Evolutionary conservation across 1,140 invertebrate genomes (phyloP).

Genomic region (Aphaenogaster floridana): DNA sequence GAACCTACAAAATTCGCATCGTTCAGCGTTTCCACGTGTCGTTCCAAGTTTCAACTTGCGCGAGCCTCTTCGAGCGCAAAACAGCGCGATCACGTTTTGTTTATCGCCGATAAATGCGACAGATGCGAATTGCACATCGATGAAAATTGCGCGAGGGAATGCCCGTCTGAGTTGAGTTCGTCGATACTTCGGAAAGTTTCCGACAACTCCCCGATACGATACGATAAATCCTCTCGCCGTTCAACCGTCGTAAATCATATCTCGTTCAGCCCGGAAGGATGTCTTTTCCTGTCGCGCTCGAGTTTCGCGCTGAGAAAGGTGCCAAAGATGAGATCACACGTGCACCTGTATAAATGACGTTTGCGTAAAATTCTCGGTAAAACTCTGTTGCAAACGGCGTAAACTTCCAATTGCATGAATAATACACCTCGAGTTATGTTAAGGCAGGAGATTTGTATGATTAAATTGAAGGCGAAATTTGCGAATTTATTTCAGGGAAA

Average conservation of each 20-base stretch:
- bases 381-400: conserved; percentile 43
- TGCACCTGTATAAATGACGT: conserved; percentile 33
- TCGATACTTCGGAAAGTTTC: neutral
- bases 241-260: neutral
- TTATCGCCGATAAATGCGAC: neutral
- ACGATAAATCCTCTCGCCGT: neutral
- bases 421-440: neutral
- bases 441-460: too few species aligned
- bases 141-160: neutral
- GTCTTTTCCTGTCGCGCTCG: neutral
- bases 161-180: too few species aligned
- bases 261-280: neutral
- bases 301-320: conserved; percentile 5
- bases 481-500: too few species aligned
- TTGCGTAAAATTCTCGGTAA: conserved; percentile 30
- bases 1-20: neutral
- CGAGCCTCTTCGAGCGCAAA: neutral
- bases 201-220: neutral
- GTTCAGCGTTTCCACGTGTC: neutral
- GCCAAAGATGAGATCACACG: conserved; percentile 65
- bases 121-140: neutral
- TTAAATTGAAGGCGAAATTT: too few species aligned
- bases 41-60: neutral
- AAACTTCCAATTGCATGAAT: neutral
- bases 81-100: neutral